These are phyloP conservation scores for Apocheima hispidaria DNA, from an alignment of 2,888 invertebrate species.

Conservation along the genomic window DNA sequence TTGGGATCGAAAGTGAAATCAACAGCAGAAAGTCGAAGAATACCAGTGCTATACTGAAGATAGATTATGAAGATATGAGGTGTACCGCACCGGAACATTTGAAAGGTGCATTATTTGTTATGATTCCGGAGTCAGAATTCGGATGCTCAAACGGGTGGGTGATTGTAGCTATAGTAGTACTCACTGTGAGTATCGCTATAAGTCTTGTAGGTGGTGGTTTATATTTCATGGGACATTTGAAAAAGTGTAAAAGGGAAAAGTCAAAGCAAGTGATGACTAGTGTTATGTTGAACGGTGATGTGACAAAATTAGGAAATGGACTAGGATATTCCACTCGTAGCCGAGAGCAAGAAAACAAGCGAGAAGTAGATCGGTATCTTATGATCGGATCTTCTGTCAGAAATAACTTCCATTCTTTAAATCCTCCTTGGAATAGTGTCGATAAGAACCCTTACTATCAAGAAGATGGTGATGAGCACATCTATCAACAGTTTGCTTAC, in stretches of 20 bases:
- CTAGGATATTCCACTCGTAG: constrained; percentile 80
- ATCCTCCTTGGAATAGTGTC: constrained; percentile 83
- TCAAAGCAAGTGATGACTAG: constrained; percentile 84
- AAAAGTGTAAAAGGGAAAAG: constrained; percentile 83
- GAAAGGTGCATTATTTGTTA: constrained; percentile 80
- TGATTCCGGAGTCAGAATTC: constrained; percentile 87
- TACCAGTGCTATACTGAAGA: constrained; percentile 72
- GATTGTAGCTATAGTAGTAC: constrained; percentile 82
- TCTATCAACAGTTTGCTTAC: constrained; percentile 84
- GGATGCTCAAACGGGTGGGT: constrained; percentile 88
- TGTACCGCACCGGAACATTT: constrained; percentile 87
- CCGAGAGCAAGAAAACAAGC: constrained; percentile 79
- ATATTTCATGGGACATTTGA: constrained; percentile 82
- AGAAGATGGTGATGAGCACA: constrained; percentile 82
- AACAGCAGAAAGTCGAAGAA: constrained; percentile 71
- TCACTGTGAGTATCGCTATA: constrained; percentile 84
- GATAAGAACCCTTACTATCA: constrained; percentile 82
- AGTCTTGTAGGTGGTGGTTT: constrained; percentile 81
- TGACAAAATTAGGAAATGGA: constrained; percentile 81
- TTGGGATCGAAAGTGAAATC: constrained; percentile 80
- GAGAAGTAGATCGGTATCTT: constrained; percentile 81
- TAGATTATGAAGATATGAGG: constrained; percentile 86
- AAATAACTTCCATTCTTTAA: constrained; percentile 82
- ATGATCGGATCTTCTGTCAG: constrained; percentile 84
- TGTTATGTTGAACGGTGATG: constrained; percentile 83